Conservation (phyloP, 1,140 invertebrate genomes). For the Chironomus striatipennis region DNA sequence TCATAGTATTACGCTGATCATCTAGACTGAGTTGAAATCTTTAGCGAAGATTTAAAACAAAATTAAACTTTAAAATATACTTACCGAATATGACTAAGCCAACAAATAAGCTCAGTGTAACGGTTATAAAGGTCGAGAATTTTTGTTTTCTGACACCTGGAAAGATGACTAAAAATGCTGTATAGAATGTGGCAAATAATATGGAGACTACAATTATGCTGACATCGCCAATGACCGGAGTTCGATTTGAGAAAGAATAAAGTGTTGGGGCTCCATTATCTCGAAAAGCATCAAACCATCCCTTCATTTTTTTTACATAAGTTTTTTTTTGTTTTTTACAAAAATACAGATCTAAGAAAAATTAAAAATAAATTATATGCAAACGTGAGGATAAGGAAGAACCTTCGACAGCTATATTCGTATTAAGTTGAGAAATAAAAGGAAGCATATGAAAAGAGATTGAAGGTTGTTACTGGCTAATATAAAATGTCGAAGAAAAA, state of each 20-base stretch:
- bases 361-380: too few relatives aligned
- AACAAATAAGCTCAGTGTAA: conserved; percentile 84
- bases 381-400: not conserved
- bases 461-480: not conserved
- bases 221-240: conserved; percentile 85
- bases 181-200: conserved; percentile 78
- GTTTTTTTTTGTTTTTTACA: too few relatives aligned
- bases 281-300: conserved; percentile 90
- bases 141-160: conserved; percentile 91
- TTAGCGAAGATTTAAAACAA: too few relatives aligned
- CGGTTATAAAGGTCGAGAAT: conserved; percentile 84
- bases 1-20: too few relatives aligned
- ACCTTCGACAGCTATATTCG: not conserved
- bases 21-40: too few relatives aligned
- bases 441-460: not conserved
- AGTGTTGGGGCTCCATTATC: conserved; percentile 86
- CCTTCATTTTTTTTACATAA: conserved; percentile 63
- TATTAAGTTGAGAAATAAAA: too few relatives aligned
- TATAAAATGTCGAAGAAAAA: too few relatives aligned
- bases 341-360: too few relatives aligned
- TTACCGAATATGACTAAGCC: conserved; percentile 85
- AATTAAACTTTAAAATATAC: conserved; percentile 40
- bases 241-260: conserved; percentile 86
- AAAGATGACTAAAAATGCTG: conserved; percentile 88
- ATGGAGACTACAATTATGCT: conserved; percentile 75